Conservation (phyloP, 2,797 vertebrate species). For the Lepidocolaptes lacrymiger region DNA sequence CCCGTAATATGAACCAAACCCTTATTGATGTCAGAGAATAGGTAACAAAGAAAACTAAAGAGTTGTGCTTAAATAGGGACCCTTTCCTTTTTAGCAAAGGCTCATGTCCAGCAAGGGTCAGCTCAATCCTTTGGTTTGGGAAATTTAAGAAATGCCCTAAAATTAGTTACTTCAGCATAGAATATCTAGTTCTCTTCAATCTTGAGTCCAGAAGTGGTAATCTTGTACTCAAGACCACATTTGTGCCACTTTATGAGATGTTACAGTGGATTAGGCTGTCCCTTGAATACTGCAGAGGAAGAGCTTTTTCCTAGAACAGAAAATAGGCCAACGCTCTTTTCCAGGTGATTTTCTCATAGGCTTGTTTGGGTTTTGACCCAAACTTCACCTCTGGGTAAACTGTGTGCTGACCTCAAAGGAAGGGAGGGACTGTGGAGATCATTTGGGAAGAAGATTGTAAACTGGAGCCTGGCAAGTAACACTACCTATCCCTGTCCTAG, state of each 20-base stretch:
- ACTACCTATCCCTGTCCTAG: not conserved
- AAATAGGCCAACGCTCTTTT: not conserved
- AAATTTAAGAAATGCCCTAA: not conserved
- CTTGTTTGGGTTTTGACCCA: not conserved
- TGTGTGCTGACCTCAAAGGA: not conserved
- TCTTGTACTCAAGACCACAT: not conserved
- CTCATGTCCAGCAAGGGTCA: not conserved
- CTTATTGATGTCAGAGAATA: not conserved
- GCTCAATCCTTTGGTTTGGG: not conserved
- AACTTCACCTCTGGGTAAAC: not conserved
- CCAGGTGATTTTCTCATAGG: not conserved
- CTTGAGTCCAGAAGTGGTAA: not conserved
- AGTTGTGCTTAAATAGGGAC: not conserved
- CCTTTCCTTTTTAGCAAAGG: not conserved
- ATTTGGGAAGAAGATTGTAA: not conserved
- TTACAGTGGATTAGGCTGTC: not conserved
- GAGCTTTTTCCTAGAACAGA: not conserved
- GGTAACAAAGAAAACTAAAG: not conserved
- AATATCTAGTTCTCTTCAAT: not conserved
- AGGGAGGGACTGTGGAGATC: not conserved
- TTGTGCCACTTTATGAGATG: accelerated
- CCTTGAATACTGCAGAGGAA: not conserved
- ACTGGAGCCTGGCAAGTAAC: not conserved
- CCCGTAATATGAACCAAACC: not conserved
- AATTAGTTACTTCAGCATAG: not conserved